These are phyloP conservation scores for Gambelia wislizenii DNA, from an alignment of 2,797 vertebrate species.

Conservation along the genomic window DNA sequence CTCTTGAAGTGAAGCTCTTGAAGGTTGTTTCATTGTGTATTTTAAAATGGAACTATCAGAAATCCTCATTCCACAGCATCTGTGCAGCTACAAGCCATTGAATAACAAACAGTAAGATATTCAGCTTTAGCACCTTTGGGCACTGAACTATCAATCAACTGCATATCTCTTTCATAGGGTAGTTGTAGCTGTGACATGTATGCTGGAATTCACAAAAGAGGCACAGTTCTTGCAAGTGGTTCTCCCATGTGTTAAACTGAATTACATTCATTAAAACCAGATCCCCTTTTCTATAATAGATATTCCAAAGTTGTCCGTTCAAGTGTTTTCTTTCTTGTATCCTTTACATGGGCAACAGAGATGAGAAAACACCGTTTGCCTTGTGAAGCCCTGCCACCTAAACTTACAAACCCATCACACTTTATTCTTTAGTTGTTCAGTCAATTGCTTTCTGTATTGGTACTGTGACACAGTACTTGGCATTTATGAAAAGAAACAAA, in stretches of 20 bases:
- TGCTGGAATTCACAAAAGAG: not conserved
- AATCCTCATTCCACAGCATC: not conserved
- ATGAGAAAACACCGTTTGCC: not conserved
- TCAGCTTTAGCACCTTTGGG: not conserved
- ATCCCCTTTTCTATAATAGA: not conserved
- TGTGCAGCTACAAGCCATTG: constrained; percentile 5
- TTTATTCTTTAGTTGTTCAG: not conserved
- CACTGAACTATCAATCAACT: not conserved
- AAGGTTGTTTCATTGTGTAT: not conserved
- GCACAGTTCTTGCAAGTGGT: not conserved
- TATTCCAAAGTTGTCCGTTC: not conserved
- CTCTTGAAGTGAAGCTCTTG: not conserved
- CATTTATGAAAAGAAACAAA: not conserved
- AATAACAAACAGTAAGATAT: not conserved
- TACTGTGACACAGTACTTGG: not conserved
- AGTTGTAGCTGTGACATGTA: not conserved
- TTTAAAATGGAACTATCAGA: not conserved
- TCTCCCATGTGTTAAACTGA: constrained; percentile 21
- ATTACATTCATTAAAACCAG: constrained; percentile 23
- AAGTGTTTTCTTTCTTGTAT: not conserved
- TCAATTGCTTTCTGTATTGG: not conserved
- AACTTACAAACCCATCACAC: not conserved
- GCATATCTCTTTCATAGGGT: not conserved
- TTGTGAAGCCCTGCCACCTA: not conserved
- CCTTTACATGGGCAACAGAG: not conserved